Conservation (phyloP, 2,113 vertebrate species). For the Rhinichthys klamathensis region DNA sequence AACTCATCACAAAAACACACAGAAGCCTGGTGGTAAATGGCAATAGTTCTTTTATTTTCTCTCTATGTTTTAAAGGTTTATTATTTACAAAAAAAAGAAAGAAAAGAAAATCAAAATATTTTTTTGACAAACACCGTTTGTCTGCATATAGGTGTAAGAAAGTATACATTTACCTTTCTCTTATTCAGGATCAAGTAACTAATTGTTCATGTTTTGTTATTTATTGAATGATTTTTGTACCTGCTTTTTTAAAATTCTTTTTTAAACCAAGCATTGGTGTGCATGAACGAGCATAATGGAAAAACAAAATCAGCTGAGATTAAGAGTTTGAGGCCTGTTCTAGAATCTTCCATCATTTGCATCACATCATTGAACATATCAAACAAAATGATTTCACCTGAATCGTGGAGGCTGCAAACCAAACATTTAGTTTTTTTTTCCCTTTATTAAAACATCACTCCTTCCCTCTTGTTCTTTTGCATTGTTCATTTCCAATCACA, state of each 20-base stretch:
- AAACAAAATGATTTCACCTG: slow-evolving; percentile 62
- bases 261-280: slow-evolving; percentile 70
- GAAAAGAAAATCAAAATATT: slow-evolving; percentile 70
- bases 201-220: slow-evolving; percentile 61
- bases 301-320: slow-evolving; percentile 61
- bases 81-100: slow-evolving; percentile 83
- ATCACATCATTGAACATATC: slow-evolving; percentile 71
- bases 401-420: slow-evolving; percentile 62
- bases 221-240: slow-evolving; percentile 2
- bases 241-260: neutral
- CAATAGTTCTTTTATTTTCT: slow-evolving; percentile 82
- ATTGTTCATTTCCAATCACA: slow-evolving; percentile 60
- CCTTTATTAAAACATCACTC: slow-evolving; percentile 62
- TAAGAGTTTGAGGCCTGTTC: slow-evolving; percentile 57
- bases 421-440: slow-evolving; percentile 66
- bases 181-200: slow-evolving; percentile 74
- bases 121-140: slow-evolving; percentile 83
- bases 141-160: slow-evolving; percentile 86
- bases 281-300: slow-evolving; percentile 73
- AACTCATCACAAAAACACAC: slow-evolving; percentile 4
- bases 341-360: slow-evolving; percentile 53
- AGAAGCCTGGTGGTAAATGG: slow-evolving; percentile 70
- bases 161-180: slow-evolving; percentile 79
- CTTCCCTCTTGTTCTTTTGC: slow-evolving; percentile 66
- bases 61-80: slow-evolving; percentile 84